Evolutionary conservation across 2,113 vertebrate species (phyloP).

Genomic region (Muscicapa adusta): DNA sequence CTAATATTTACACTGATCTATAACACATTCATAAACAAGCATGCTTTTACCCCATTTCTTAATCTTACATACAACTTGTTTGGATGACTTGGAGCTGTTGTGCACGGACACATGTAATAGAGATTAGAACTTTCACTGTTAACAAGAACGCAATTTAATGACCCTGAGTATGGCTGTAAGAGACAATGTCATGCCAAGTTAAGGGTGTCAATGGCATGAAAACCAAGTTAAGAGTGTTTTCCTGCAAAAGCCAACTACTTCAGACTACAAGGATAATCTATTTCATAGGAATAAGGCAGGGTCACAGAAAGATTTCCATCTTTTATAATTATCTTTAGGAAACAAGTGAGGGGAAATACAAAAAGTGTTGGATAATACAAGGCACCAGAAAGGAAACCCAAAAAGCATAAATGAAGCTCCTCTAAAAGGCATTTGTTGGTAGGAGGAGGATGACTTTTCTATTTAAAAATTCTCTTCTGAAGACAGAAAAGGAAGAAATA

Average conservation of each 20-base stretch:
- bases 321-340: conserved; percentile 45
- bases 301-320: background rate
- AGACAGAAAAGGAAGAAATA: background rate
- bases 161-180: background rate
- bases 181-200: background rate
- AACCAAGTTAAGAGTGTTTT: conserved; percentile 23
- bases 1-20: background rate
- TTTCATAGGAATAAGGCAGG: conserved; percentile 39
- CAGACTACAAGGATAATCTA: background rate
- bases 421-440: conserved; percentile 15
- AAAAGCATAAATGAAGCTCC: background rate
- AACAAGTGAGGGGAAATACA: background rate
- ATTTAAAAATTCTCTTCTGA: conserved; percentile 27
- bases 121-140: background rate
- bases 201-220: background rate
- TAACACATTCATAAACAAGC: background rate
- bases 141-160: conserved; percentile 26
- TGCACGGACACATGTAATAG: background rate
- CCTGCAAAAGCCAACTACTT: conserved; percentile 28
- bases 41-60: background rate
- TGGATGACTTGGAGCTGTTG: background rate
- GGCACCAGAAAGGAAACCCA: background rate
- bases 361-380: background rate
- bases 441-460: conserved; percentile 17
- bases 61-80: background rate